Evolutionary conservation across 2,888 invertebrate genomes (phyloP), one percentile per base, ranked within the genome.

Genomic region (Tetragonisca angustula): DNA sequence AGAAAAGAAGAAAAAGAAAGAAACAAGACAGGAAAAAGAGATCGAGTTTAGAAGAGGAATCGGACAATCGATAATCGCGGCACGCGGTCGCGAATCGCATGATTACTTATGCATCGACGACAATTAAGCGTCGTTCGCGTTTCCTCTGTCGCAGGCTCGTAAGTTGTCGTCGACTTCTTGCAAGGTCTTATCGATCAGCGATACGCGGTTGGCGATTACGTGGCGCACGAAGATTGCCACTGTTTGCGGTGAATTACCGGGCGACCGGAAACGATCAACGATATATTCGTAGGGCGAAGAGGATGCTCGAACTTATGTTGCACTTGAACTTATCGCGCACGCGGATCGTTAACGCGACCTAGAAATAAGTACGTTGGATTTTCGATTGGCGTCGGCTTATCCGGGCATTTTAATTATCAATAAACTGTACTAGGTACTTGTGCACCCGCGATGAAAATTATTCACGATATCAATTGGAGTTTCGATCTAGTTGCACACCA

Each of bases 171-270:
- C 21, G 65, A 83, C 52, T 70, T 82, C 64, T 54, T 36, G 59
- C 76, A 80, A 87, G 73, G 61, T 32, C 27, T 56, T 75, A 87
- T 87, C 61, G 89, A 87, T 88, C 59, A 64, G 36, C 24, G 21
- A 64, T 54, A 27, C 32, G 9, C 9, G 43, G 43, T 21, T 62
- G 21, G 24, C 73, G 69, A 32, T 78, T 88, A 82, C 79, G 78
- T 79, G 73, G 68, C 62, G 19, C 17, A 68, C 68, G 49, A 76
- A 64, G 54, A 56, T 43, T 52, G 24, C 15, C 43, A 62, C 4
- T 27, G 49, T 72, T 76, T 54, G 27, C 52, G 15, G 21, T 68
- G 27, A 72, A 71, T 72, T 59, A 56, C 24, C 24, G 54, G 21
- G 15, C n/a, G 50, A 21, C 15, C 21, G 50, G 36, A 72, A 69